Percentiles rank a stretch among this genome's conserved stretches.
phyloP scores from a whole-genome alignment of 2,888 invertebrate genomes.

The Drosophila putrida region DNA sequence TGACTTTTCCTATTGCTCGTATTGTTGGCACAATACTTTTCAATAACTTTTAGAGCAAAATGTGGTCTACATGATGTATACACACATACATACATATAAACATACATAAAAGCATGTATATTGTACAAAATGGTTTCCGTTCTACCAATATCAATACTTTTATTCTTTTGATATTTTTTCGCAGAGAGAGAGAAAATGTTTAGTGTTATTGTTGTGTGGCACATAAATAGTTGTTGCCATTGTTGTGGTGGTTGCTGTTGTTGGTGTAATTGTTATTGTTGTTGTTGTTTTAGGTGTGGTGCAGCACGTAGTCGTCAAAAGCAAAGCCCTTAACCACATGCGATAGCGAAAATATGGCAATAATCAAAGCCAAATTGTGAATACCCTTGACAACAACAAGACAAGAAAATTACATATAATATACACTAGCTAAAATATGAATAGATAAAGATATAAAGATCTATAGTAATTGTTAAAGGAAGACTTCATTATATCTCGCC shows the following conservation, averaged over 20 bases:
- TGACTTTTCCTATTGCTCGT: constrained; percentile 21
- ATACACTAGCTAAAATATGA: not conserved
- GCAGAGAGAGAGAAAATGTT: constrained; percentile 14
- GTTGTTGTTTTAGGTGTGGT: constrained; percentile 19
- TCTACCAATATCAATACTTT: constrained; percentile 29
- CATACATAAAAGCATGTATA: constrained; percentile 10
- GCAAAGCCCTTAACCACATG: constrained; percentile 8
- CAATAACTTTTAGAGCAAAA: constrained; percentile 36
- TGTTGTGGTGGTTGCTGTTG: constrained; percentile 25
- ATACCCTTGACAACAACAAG: constrained; percentile 23
- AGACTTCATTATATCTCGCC: not conserved
- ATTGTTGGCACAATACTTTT: constrained; percentile 30
- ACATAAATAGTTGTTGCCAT: constrained; percentile 24
- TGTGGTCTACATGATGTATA: constrained; percentile 4
- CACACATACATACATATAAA: not conserved
- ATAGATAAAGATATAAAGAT: not conserved
- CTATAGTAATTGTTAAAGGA: not conserved
- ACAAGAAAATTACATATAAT: not conserved
- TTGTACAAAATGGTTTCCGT: constrained; percentile 40
- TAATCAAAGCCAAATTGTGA: not conserved
- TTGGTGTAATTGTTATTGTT: constrained; percentile 33
- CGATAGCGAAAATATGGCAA: constrained; percentile 8
- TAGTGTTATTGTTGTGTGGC: constrained; percentile 35
- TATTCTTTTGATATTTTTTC: constrained; percentile 14
- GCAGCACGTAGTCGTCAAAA: constrained; percentile 22